Percentiles rank a stretch among this genome's conserved stretches.
Evolutionary conservation across 2,888 invertebrate genomes (phyloP).

Genomic region (Metopia argyrocephala): DNA sequence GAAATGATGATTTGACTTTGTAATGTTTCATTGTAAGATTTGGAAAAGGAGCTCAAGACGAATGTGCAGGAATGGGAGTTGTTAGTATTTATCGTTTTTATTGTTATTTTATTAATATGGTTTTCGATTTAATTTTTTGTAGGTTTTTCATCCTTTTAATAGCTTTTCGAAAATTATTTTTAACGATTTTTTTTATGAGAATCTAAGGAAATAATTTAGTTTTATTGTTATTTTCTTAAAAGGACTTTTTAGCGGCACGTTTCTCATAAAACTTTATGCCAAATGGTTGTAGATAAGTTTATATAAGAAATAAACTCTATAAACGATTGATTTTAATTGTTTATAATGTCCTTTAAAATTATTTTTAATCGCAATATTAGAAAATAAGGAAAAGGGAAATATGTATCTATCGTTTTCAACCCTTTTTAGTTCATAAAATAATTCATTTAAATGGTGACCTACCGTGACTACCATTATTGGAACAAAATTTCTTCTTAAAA

Average conservation of each 20-base stretch:
- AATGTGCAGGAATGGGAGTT: background rate
- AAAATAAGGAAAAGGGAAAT: background rate
- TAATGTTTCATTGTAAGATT: background rate
- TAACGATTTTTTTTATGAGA: background rate
- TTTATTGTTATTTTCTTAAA: background rate
- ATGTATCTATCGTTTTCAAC: too few species aligned
- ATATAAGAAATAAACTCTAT: background rate
- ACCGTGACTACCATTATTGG: too few species aligned
- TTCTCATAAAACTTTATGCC: constrained; percentile 6
- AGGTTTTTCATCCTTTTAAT: background rate
- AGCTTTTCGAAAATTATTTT: background rate
- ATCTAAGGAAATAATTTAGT: background rate
- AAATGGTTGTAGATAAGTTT: background rate
- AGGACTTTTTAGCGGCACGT: constrained; percentile 4
- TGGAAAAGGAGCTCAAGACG: background rate
- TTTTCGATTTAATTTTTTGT: background rate
- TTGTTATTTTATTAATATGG: constrained; percentile 36
- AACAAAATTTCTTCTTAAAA: too few species aligned
- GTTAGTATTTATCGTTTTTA: constrained; percentile 18
- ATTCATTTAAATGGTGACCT: too few species aligned
- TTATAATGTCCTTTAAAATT: background rate
- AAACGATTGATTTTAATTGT: constrained; percentile 19
- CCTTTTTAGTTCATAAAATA: too few species aligned
- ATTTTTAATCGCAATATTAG: background rate
- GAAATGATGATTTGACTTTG: background rate